Base-by-base conservation (phyloP, 2,113 vertebrate genomes). In the Catharus bicknelli region DNA sequence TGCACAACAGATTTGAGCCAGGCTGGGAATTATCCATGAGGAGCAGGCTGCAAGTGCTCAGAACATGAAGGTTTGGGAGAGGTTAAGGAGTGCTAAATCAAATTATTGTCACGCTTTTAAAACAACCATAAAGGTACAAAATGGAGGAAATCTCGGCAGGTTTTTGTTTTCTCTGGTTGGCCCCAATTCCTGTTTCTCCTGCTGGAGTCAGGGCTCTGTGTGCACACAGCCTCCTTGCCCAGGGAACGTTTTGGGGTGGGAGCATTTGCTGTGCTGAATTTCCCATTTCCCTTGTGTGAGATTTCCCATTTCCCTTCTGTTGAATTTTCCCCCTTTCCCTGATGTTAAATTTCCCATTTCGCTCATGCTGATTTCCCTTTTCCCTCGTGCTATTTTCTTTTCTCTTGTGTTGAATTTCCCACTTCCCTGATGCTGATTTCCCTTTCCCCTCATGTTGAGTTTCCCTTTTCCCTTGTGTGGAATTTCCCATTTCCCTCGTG, bases 311-410 rank as follows among this genome's bases (percentile, higher is more conserved):
- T 83, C 18, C 32, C 54, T 55, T 5, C 1, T 34, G n/a, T 6
- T 94, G 91, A 72, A 29, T 87, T 95, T 86, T 36, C 34, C 34
- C 36, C 64, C 29, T 47, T 36, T 5, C 19, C 34, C 19, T 21
- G 2, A 0, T 36, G 66, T 1, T 16, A 16, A 43, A 26, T 87
- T 96, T 86, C 50, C 69, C 26, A 70, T 86, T 83, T 36, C 30
- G 20, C 54, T 55, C 9, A 3, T 34, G 32, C 4, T 94, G 91
- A 29, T 87, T 95, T 86, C 36, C 64, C 29, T 29, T 59, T 36
- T 5, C 26, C 26, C 19, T 21, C 2, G 0, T 36, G 66, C 0
- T 16, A 16, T 42, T 34, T 13, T 30, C 17, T 45, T 36, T 48
- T 22, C 22, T 21, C 47, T 48, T 11, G 7, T 48, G 22, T 23